A percentile compares a stretch with the other conserved stretches of the same genome.
These are phyloP conservation scores for Xestia c-nigrum DNA, from an alignment of 2,888 invertebrate genomes.

Conservation along the genomic window DNA sequence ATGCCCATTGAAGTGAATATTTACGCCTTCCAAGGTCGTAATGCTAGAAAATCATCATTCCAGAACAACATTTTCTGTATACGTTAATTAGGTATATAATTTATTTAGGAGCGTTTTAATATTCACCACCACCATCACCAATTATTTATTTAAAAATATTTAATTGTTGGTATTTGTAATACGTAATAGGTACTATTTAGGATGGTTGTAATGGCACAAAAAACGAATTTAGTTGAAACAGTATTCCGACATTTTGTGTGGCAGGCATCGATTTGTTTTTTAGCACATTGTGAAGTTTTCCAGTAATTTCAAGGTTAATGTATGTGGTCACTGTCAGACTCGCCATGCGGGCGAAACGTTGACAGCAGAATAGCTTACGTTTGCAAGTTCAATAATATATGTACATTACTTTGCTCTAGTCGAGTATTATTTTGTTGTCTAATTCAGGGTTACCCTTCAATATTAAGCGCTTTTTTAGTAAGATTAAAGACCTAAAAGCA, in stretches of 20 bases:
- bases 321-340: neutral
- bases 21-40: too few species aligned
- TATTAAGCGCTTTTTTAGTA: neutral
- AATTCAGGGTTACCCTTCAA: neutral
- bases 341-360: slow-evolving; percentile 25
- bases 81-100: too few species aligned
- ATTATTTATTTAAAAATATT: too few species aligned
- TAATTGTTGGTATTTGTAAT: too few species aligned
- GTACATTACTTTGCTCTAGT: neutral
- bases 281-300: slow-evolving; percentile 11
- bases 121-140: too few species aligned
- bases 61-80: too few species aligned
- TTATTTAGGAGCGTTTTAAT: too few species aligned
- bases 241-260: too few species aligned
- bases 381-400: neutral
- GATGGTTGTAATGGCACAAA: too few species aligned
- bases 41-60: too few species aligned
- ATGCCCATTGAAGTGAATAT: slow-evolving; percentile 3
- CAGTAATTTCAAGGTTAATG: slow-evolving; percentile 6
- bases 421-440: neutral
- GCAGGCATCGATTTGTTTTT: neutral
- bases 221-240: too few species aligned
- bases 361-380: neutral
- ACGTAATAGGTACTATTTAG: too few species aligned
- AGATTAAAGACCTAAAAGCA: neutral